Percentiles rank a stretch among this genome's conserved stretches.
phyloP scores from a whole-genome alignment of 2,797 vertebrate genomes.

The Falco biarmicus region DNA sequence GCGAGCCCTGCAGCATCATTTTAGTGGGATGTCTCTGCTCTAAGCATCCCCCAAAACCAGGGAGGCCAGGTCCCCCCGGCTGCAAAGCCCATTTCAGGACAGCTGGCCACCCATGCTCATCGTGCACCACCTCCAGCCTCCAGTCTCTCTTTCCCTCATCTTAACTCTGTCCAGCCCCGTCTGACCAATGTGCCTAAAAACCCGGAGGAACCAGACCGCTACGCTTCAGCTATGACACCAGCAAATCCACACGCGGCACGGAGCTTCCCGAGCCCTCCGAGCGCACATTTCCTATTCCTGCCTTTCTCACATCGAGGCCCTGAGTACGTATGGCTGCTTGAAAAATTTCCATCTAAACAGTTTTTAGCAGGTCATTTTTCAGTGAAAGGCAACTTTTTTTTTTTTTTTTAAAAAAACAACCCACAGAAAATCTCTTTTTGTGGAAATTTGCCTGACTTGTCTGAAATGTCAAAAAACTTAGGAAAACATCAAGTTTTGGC shows the following conservation, averaged over 20 bases:
- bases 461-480: background rate
- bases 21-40: background rate
- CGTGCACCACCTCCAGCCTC: background rate
- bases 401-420: background rate
- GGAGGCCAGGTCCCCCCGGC: background rate
- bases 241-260: background rate
- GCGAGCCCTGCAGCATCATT: background rate
- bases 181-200: background rate
- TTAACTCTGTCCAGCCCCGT: background rate
- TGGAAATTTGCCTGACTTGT: background rate
- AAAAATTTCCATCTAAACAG: background rate
- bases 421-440: background rate
- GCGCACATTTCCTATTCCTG: background rate
- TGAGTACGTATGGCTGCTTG: background rate
- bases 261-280: background rate
- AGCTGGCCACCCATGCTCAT: background rate
- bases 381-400: background rate
- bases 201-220: background rate
- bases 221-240: background rate
- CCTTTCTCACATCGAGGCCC: background rate
- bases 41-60: background rate
- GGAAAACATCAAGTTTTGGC: background rate
- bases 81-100: background rate
- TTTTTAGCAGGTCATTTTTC: slow-evolving; percentile 18
- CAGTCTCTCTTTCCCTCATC: background rate